Evolutionary conservation across 2,113 vertebrate genomes (phyloP), one percentile per base, ranked within the genome.

Genomic region (Anseranas semipalmata): DNA sequence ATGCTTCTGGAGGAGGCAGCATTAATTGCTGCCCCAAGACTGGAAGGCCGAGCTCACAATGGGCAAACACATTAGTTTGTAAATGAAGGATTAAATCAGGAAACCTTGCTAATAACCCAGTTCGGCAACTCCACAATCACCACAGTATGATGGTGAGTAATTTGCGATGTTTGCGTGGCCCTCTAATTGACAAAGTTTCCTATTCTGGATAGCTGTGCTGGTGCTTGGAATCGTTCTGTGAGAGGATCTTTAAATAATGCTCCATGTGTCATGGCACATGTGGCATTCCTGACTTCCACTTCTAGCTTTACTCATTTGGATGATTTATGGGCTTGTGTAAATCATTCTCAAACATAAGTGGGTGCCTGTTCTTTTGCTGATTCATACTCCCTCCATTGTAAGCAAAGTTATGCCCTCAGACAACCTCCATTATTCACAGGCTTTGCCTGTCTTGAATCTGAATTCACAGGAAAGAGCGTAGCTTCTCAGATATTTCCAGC

Each of bases 81-180:
- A 97, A 95, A 89, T 91, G 80, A 95, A 92, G 70, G 89, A 95
- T 96, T 96, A 85, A 89, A 53, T 76, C 60, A 68, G 92, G 86
- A 93, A 95, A 89, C 45, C 48, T 93, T 73, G 37, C 58, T 96
- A 95, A 95, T 93, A 95, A 89, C 86, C 62, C 67, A 17, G 58
- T 89, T 91, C 94, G 76, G 81, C 86, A 93, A 59, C 56, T 89
- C 87, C 80, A 82, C 90, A 93, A 92, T 91, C 86, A 93, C 62
- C 63, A 58, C 7, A 4, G 53, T 92, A 37, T 96, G 96, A 94
- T 89, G 77, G 50, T 95, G 95, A 95, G 86, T 89, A 92, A 96
- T 86, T 45, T 93, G 89, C 71, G 76, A 18, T 82, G 80, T 94
- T 94, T 92, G 71, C 79, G 76, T 75, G 60, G 53, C 90, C 73